phyloP scores from a whole-genome alignment of 2,113 vertebrate species.

The Brachirus orientalis region DNA sequence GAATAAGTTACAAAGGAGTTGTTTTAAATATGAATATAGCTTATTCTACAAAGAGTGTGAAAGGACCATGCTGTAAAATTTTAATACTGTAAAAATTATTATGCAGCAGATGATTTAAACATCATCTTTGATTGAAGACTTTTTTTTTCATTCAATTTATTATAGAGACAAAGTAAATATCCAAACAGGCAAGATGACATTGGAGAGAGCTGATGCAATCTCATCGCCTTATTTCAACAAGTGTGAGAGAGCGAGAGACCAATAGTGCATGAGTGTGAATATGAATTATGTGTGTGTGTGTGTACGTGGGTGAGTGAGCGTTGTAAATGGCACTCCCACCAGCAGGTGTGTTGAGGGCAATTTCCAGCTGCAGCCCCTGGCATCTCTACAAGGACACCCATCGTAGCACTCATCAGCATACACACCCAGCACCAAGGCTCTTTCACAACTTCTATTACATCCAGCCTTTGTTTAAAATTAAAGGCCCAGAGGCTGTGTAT shows the following conservation, averaged over 20 bases:
- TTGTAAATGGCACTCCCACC: constrained; percentile 54
- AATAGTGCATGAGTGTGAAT: not conserved
- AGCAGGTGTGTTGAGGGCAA: constrained; percentile 67
- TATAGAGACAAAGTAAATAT: constrained; percentile 21
- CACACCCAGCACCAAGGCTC: constrained; percentile 15
- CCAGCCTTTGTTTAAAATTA: not conserved
- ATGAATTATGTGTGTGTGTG: not conserved
- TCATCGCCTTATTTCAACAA: constrained; percentile 53
- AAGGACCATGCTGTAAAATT: no score
- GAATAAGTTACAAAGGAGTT: no score
- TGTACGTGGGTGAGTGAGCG: constrained; percentile 4
- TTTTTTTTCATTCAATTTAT: not conserved
- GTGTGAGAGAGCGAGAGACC: not conserved
- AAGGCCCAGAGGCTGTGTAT: not conserved
- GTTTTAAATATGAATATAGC: no score
- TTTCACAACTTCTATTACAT: constrained; percentile 1
- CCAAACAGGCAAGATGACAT: constrained; percentile 8
- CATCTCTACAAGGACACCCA: constrained; percentile 52
- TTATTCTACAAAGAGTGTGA: no score
- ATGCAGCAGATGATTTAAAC: not conserved
- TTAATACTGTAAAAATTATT: not conserved
- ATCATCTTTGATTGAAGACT: not conserved
- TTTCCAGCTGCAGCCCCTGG: constrained; percentile 58
- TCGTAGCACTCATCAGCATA: constrained; percentile 38
- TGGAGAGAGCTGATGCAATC: constrained; percentile 70